Percentiles rank a stretch among this genome's conserved stretches.
phyloP scores from a whole-genome alignment of 2,797 vertebrate genomes.

The Poecilia wingei region DNA sequence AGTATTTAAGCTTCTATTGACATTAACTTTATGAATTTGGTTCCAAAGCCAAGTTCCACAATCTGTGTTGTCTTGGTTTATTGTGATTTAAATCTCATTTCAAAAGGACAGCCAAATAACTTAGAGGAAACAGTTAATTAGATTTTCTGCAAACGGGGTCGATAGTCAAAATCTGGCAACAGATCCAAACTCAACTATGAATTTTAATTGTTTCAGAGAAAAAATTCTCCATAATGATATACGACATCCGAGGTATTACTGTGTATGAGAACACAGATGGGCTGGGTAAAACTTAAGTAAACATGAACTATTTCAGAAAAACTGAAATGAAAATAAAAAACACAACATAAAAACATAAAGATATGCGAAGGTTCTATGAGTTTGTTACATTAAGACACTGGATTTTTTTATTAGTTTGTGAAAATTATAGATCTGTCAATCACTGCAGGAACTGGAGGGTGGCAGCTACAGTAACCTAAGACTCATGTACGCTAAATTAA shows the following conservation, averaged over 20 bases:
- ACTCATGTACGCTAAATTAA: neutral
- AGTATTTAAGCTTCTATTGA: neutral
- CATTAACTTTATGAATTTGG: conserved; percentile 2
- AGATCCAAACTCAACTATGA: neutral
- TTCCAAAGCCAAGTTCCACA: neutral
- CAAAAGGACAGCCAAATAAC: neutral
- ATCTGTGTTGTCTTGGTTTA: neutral
- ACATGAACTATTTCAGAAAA: neutral
- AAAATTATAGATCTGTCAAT: neutral
- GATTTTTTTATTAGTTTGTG: neutral
- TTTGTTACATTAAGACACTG: neutral
- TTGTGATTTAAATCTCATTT: neutral
- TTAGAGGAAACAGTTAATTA: neutral
- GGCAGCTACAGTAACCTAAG: neutral
- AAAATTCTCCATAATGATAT: neutral
- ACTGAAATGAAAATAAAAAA: neutral
- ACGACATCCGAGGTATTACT: too few relatives aligned
- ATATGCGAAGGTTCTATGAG: neutral
- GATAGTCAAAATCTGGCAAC: neutral
- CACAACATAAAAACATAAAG: neutral
- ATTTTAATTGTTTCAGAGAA: neutral
- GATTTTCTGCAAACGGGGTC: neutral
- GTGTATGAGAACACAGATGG: neutral
- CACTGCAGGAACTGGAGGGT: neutral
- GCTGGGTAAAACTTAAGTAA: neutral